phyloP scores from a whole-genome alignment of 2,113 vertebrate genomes.

The Microcebus tavaratra region DNA sequence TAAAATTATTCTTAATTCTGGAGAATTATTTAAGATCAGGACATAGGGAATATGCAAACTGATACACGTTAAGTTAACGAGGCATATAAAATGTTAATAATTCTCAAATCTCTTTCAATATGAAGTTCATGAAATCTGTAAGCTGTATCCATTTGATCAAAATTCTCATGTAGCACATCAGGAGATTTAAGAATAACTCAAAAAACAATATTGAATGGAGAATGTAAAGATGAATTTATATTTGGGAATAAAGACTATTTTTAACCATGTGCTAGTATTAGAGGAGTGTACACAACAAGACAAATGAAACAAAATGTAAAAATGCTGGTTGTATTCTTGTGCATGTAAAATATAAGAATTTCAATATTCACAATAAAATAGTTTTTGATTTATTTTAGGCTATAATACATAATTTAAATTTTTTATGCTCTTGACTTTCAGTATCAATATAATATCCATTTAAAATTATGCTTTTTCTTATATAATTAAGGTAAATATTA shows the following conservation, averaged over 20 bases:
- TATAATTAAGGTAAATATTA: background rate
- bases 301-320: background rate
- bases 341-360: background rate
- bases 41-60: background rate
- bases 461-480: background rate
- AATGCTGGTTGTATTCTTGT: background rate
- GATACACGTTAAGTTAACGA: background rate
- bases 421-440: background rate
- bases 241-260: background rate
- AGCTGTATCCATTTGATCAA: background rate
- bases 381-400: background rate
- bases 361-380: background rate
- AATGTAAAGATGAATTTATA: background rate
- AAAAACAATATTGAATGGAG: background rate
- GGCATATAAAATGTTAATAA: background rate
- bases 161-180: background rate
- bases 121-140: background rate
- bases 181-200: background rate
- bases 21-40: background rate
- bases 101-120: constrained; percentile 21
- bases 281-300: background rate
- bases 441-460: background rate
- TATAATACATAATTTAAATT: background rate
- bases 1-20: background rate
- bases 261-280: background rate